A percentile compares a stretch with the other conserved stretches of the same genome.
Conservation (phyloP, 2,797 vertebrate species). For the Lateolabrax maculatus region DNA sequence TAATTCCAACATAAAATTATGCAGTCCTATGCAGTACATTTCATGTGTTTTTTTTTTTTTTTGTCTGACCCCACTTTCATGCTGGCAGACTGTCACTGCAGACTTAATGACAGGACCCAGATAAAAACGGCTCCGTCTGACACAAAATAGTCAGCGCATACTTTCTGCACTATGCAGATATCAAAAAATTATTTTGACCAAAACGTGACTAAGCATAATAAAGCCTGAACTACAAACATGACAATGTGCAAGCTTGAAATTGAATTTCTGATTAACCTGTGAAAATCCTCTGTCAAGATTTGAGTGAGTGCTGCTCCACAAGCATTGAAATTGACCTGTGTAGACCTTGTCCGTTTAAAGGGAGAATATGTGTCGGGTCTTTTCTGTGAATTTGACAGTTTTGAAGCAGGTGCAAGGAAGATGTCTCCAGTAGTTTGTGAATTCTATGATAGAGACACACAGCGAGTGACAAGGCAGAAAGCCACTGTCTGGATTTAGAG, state of each 20-base stretch:
- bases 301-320: slow-evolving; percentile 4
- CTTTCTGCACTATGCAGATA: background rate
- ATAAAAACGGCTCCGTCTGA: slow-evolving; percentile 2
- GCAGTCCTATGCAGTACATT: background rate
- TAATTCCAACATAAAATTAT: background rate
- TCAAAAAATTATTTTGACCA: background rate
- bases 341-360: slow-evolving; percentile 14
- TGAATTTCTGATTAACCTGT: slow-evolving; percentile 9
- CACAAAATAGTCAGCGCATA: background rate
- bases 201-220: background rate
- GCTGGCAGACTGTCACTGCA: slow-evolving; percentile 20
- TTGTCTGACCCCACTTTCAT: background rate
- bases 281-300: slow-evolving; percentile 2
- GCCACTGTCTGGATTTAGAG: slow-evolving; percentile 33
- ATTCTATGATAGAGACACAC: slow-evolving; percentile 33
- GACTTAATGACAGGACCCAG: slow-evolving; percentile 4
- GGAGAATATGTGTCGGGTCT: slow-evolving; percentile 23
- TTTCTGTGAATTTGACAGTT: slow-evolving; percentile 49
- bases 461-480: slow-evolving; percentile 51
- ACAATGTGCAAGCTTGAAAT: background rate
- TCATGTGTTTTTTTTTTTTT: background rate
- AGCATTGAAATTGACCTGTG: slow-evolving; percentile 19
- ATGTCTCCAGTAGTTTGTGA: slow-evolving; percentile 40
- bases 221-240: background rate
- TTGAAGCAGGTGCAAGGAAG: slow-evolving; percentile 33